Conservation (phyloP, 2,797 vertebrate species). For the Coregonus ussuriensis region DNA sequence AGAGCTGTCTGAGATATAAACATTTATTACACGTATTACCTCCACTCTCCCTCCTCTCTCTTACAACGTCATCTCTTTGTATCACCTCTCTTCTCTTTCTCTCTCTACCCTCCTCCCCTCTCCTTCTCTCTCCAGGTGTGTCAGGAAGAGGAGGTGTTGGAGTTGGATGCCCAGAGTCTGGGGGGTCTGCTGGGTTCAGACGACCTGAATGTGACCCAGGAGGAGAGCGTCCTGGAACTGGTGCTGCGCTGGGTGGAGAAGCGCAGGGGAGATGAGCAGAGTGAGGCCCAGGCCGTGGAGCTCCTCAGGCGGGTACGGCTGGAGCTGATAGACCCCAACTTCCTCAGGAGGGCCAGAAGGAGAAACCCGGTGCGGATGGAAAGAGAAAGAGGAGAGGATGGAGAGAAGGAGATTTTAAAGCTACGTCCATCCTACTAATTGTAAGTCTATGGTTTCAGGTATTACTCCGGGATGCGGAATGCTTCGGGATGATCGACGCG, state of each 20-base stretch:
- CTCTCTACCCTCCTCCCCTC: too few relatives aligned
- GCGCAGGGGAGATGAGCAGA: slow-evolving; percentile 54
- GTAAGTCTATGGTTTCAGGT: slow-evolving; percentile 48
- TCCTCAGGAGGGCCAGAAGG: slow-evolving; percentile 80
- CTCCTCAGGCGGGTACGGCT: slow-evolving; percentile 83
- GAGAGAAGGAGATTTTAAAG: not conserved
- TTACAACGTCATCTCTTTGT: not conserved
- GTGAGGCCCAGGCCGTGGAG: slow-evolving; percentile 74
- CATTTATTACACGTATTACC: not conserved
- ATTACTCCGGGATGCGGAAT: slow-evolving; percentile 72
- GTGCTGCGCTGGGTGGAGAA: slow-evolving; percentile 86
- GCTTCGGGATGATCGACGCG: slow-evolving; percentile 80
- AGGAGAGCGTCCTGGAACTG: slow-evolving; percentile 85
- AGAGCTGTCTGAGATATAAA: not conserved
- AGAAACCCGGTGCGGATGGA: slow-evolving; percentile 78
- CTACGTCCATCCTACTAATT: not conserved
- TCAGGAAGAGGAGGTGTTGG: slow-evolving; percentile 86
- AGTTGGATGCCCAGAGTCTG: slow-evolving; percentile 81
- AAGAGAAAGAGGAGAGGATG: not conserved
- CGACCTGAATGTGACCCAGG: slow-evolving; percentile 87
- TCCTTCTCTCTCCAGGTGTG: slow-evolving; percentile 67
- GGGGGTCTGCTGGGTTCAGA: slow-evolving; percentile 82
- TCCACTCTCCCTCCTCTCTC: not conserved
- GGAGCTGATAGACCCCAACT: slow-evolving; percentile 82
- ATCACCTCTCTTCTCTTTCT: not conserved